phyloP scores from a whole-genome alignment of 2,113 vertebrate species.

The Mobula birostris region DNA sequence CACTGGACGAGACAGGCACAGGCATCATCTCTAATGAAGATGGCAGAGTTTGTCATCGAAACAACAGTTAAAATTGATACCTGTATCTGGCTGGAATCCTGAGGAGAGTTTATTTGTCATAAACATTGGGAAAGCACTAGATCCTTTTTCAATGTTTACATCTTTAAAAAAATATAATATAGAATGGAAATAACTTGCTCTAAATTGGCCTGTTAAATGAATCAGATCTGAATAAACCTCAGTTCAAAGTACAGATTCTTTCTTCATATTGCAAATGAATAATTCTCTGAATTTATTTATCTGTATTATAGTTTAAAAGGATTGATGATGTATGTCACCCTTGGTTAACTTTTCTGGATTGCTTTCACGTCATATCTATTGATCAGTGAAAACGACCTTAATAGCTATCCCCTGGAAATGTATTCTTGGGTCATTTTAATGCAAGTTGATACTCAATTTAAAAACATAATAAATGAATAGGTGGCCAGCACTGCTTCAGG shows the following conservation, averaged over 20 bases:
- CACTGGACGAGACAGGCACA: too few relatives aligned
- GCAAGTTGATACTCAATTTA: too few relatives aligned
- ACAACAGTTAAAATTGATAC: too few relatives aligned
- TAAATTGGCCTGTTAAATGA: not conserved
- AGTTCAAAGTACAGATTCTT: not conserved
- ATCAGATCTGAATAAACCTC: not conserved
- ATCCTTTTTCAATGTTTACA: not conserved
- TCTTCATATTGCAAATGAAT: not conserved
- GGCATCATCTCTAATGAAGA: too few relatives aligned
- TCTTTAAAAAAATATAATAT: not conserved
- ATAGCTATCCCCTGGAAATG: too few relatives aligned
- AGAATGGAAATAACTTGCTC: not conserved
- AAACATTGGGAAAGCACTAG: too few relatives aligned
- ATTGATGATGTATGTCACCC: not conserved
- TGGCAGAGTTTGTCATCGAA: too few relatives aligned
- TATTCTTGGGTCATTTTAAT: too few relatives aligned
- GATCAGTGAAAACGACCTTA: not conserved
- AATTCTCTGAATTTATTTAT: not conserved
- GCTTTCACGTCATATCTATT: not conserved
- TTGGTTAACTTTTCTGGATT: not conserved
- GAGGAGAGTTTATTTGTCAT: too few relatives aligned
- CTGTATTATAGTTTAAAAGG: not conserved
- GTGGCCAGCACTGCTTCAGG: not conserved
- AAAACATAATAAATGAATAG: not conserved
- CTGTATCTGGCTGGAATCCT: too few relatives aligned